A percentile compares a stretch with the other conserved stretches of the same genome.
phyloP scores from a whole-genome alignment of 1,140 invertebrate genomes.

The Aphaenogaster floridana region DNA sequence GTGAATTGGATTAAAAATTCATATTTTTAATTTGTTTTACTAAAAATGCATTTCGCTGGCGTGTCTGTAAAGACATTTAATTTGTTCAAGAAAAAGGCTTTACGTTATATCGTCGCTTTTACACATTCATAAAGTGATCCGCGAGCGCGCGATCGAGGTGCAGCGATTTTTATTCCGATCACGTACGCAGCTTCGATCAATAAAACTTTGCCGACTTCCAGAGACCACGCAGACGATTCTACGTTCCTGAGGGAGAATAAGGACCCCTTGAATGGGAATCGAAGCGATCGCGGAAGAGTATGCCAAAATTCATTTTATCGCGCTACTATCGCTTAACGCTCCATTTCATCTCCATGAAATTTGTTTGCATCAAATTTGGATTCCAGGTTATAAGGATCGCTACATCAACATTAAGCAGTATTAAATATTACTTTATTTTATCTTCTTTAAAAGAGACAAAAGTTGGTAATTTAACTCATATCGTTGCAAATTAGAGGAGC shows the following conservation, averaged over 20 bases:
- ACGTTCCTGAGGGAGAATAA: slow-evolving; percentile 53
- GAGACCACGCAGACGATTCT: slow-evolving; percentile 52
- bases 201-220: slow-evolving; percentile 72
- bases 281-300: slow-evolving; percentile 52
- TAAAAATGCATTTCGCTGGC: neutral
- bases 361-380: slow-evolving; percentile 43
- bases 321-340: slow-evolving; percentile 23
- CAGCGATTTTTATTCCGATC: slow-evolving; percentile 65
- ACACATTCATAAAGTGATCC: slow-evolving; percentile 44
- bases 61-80: slow-evolving; percentile 38
- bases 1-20: neutral
- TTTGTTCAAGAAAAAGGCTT: slow-evolving; percentile 45
- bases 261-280: slow-evolving; percentile 64
- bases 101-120: slow-evolving; percentile 49
- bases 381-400: neutral
- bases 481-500: neutral
- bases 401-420: neutral
- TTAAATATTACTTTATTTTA: neutral
- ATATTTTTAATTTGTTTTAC: slow-evolving; percentile 11
- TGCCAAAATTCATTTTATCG: slow-evolving; percentile 59
- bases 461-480: neutral
- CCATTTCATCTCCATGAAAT: slow-evolving; percentile 5
- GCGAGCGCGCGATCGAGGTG: slow-evolving; percentile 14
- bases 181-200: slow-evolving; percentile 61
- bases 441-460: neutral